phyloP scores from a whole-genome alignment of 2,113 vertebrate genomes.

The Alosa alosa region DNA sequence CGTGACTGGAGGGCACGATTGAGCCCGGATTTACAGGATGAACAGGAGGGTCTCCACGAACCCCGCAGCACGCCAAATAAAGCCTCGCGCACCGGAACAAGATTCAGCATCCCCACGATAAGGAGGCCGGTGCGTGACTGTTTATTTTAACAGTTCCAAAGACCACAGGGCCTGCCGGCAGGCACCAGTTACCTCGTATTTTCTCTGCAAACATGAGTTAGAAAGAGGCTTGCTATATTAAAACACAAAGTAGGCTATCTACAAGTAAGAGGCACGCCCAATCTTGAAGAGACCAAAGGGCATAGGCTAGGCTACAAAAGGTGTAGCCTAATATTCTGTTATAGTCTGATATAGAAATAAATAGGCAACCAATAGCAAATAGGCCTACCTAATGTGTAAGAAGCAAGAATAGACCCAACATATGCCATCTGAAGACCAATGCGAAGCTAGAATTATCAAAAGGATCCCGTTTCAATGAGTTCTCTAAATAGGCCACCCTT shows the following conservation, averaged over 20 bases:
- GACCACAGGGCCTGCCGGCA: neutral
- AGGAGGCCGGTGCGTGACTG: slow-evolving; percentile 23
- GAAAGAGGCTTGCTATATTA: neutral
- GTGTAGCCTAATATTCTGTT: neutral
- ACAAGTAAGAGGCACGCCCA: neutral
- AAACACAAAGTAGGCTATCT: neutral
- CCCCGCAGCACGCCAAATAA: slow-evolving; percentile 27
- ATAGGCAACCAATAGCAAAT: neutral
- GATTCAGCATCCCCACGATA: slow-evolving; percentile 10
- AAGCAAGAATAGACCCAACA: neutral
- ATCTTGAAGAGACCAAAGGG: neutral
- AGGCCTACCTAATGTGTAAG: neutral
- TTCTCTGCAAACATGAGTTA: slow-evolving; percentile 41
- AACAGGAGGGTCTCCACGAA: slow-evolving; percentile 32
- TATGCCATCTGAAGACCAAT: neutral
- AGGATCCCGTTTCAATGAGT: neutral
- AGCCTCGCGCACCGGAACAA: slow-evolving; percentile 13
- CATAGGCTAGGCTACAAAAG: neutral
- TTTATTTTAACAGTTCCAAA: slow-evolving; percentile 30
- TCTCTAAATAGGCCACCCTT: neutral
- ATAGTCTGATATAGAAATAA: neutral
- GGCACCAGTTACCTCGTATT: slow-evolving; percentile 22
- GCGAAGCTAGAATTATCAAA: neutral
- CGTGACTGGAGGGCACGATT: slow-evolving; percentile 14
- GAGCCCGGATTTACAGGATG: slow-evolving; percentile 37